phyloP scores from a whole-genome alignment of 2,888 invertebrate species.

The Nymphalis polychloros region DNA sequence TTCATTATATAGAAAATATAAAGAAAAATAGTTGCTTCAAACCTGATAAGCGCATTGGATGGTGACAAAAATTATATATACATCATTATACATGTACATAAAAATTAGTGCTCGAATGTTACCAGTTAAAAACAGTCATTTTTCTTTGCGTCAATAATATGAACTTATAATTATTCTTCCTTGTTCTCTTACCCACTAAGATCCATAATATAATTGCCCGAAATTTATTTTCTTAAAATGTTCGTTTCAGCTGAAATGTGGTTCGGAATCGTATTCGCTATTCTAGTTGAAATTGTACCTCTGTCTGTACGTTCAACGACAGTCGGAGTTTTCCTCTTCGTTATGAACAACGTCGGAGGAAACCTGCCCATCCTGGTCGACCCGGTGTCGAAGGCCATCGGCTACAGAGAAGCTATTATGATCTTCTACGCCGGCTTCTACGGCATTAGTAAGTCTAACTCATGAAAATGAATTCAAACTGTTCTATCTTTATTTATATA shows the following conservation, averaged over 20 bases:
- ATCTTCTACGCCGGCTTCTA: conserved; percentile 95
- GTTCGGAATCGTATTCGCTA: conserved; percentile 95
- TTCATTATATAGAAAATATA: too few relatives aligned
- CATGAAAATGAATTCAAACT: background rate
- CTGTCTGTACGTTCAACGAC: conserved; percentile 90
- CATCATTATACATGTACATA: too few relatives aligned
- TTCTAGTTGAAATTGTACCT: conserved; percentile 94
- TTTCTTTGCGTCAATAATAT: too few relatives aligned
- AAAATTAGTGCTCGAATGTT: too few relatives aligned
- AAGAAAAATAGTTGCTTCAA: too few relatives aligned
- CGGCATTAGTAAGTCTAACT: conserved; percentile 86
- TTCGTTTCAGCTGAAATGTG: conserved; percentile 92
- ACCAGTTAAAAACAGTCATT: too few relatives aligned
- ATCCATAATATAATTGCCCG: too few relatives aligned
- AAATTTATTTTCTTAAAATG: background rate
- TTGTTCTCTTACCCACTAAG: too few relatives aligned
- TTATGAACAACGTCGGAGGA: conserved; percentile 96
- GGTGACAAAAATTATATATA: too few relatives aligned
- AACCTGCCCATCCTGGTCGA: conserved; percentile 94
- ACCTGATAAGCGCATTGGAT: too few relatives aligned
- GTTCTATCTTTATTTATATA: background rate
- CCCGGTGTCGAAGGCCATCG: conserved; percentile 90
- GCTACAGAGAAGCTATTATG: conserved; percentile 91
- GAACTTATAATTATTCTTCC: too few relatives aligned
- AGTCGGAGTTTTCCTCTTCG: conserved; percentile 92